Percentiles rank a stretch among this genome's conserved stretches.
phyloP scores from a whole-genome alignment of 2,113 vertebrate species.

The Cynopterus brachyotis region DNA sequence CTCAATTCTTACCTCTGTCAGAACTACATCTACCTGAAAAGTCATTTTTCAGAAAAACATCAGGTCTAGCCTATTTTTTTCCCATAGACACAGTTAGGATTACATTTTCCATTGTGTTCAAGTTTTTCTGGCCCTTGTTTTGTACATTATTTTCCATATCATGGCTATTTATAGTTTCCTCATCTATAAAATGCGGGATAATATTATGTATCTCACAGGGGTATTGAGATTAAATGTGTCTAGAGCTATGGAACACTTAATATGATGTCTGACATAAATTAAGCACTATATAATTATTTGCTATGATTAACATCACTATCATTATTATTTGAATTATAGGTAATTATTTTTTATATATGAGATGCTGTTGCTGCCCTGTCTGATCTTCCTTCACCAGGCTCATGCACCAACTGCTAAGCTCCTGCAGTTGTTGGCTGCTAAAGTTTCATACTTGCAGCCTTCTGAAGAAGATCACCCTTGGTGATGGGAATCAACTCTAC shows the following conservation, averaged over 20 bases:
- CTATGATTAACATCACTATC: background rate
- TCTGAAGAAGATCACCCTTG: background rate
- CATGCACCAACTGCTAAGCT: background rate
- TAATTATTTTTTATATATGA: background rate
- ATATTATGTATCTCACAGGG: background rate
- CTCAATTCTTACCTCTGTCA: background rate
- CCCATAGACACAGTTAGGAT: background rate
- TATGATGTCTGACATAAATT: background rate
- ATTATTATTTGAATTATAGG: background rate
- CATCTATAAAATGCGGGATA: background rate
- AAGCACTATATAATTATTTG: background rate
- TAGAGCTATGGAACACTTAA: background rate
- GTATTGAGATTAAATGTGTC: background rate
- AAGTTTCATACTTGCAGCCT: background rate
- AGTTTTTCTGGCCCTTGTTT: background rate
- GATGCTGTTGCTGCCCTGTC: background rate
- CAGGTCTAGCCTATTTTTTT: background rate
- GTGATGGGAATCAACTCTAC: background rate
- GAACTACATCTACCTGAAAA: background rate
- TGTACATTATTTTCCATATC: background rate
- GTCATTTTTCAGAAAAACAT: background rate
- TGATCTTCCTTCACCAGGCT: background rate
- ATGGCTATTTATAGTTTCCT: background rate
- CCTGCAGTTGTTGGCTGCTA: background rate
- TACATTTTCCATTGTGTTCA: background rate